phyloP scores from a whole-genome alignment of 1,140 invertebrate genomes.

The Conus betulinus region DNA sequence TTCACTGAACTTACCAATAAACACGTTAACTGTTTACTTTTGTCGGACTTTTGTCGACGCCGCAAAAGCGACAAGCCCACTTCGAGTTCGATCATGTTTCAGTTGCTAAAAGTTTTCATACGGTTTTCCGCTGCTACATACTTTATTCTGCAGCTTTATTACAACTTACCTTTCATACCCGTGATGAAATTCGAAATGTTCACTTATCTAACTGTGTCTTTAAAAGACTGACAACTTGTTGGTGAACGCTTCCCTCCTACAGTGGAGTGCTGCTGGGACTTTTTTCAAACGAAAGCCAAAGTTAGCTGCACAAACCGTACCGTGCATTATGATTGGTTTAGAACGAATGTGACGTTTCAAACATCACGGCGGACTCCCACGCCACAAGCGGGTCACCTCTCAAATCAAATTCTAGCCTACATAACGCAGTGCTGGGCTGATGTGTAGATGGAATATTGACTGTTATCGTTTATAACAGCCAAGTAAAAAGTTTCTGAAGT shows the following conservation, averaged over 20 bases:
- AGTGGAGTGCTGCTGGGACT: neutral
- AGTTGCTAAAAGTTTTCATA: neutral
- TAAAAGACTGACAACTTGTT: neutral
- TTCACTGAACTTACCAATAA: neutral
- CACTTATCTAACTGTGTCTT: neutral
- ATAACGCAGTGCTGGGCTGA: neutral
- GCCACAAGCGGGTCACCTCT: neutral
- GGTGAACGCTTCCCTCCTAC: neutral
- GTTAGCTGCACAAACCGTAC: neutral
- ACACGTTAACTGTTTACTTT: too few species aligned
- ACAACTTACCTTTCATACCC: neutral
- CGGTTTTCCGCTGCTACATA: neutral
- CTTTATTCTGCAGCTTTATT: neutral
- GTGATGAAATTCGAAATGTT: neutral
- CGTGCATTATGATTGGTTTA: neutral
- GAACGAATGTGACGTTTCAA: neutral
- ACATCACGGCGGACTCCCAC: conserved; percentile 8
- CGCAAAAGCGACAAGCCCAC: neutral
- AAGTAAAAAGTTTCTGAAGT: too few species aligned
- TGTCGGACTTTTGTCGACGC: too few species aligned
- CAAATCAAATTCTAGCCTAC: conserved; percentile 2
- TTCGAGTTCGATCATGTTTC: neutral
- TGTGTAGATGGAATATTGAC: neutral
- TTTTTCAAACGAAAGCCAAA: conserved; percentile 21
- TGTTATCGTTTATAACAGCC: too few species aligned